phyloP scores from a whole-genome alignment of 2,888 invertebrate species.

The Slavum lentiscoides region DNA sequence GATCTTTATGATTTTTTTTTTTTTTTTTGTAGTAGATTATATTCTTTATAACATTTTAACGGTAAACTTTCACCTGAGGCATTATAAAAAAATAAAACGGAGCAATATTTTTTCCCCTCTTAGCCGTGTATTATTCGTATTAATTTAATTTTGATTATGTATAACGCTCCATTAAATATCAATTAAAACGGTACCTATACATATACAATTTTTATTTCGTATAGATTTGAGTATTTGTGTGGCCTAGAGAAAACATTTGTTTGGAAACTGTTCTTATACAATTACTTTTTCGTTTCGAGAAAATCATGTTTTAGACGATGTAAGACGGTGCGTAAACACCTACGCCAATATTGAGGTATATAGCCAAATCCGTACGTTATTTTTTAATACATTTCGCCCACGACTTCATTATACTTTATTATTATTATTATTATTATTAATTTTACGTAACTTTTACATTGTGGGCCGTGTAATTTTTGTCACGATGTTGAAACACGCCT shows the following conservation, averaged over 20 bases:
- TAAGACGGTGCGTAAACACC: background rate
- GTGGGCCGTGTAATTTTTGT: conserved; percentile 20
- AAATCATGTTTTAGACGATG: conserved; percentile 8
- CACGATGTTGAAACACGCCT: conserved; percentile 22
- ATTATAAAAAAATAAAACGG: conserved; percentile 14
- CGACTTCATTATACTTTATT: conserved; percentile 28
- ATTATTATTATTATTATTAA: conserved; percentile 10
- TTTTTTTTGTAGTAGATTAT: background rate
- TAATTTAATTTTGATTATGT: conserved; percentile 48
- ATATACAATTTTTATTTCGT: background rate
- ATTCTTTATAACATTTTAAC: conserved; percentile 12
- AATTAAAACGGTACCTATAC: conserved; percentile 40
- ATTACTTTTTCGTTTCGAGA: conserved; percentile 5
- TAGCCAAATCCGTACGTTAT: conserved; percentile 19
- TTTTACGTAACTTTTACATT: conserved; percentile 21
- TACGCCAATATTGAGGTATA: conserved; percentile 9
- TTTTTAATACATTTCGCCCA: conserved; percentile 17
- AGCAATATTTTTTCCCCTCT: background rate
- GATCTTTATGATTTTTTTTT: conserved; percentile 33
- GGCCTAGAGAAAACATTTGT: conserved; percentile 27
- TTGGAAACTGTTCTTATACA: background rate
- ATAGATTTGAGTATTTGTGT: conserved; percentile 4
- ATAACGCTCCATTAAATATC: conserved; percentile 37
- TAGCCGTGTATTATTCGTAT: background rate
- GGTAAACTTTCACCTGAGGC: conserved; percentile 37